A percentile compares a stretch with the other conserved stretches of the same genome.
phyloP scores from a whole-genome alignment of 2,797 vertebrate genomes.

The Fistularia commersonii region DNA sequence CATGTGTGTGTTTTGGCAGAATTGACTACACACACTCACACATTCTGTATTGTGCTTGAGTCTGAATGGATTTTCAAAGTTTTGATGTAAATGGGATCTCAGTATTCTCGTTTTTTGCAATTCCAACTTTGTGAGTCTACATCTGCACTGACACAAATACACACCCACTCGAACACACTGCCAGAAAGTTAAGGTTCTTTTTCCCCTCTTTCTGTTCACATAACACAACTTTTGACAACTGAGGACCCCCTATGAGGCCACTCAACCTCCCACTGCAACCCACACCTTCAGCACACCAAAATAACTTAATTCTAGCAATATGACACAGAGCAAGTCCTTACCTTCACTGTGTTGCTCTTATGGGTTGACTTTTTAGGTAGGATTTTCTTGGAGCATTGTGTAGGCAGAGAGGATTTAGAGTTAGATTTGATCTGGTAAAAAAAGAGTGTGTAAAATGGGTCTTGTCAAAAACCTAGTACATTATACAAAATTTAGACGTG shows the following conservation, averaged over 20 bases:
- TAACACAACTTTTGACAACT: conserved; percentile 4
- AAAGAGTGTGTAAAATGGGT: neutral
- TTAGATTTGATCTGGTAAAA: neutral
- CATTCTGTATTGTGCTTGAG: neutral
- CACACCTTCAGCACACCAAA: neutral
- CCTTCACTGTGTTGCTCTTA: neutral
- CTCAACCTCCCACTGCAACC: neutral
- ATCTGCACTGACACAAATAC: neutral
- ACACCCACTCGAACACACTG: neutral
- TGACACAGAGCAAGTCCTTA: neutral
- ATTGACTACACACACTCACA: neutral
- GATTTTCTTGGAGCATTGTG: no score
- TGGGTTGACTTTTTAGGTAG: neutral
- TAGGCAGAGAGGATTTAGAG: neutral
- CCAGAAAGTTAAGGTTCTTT: neutral
- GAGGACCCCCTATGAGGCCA: conserved; percentile 3
- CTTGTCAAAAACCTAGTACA: neutral
- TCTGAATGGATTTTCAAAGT: neutral
- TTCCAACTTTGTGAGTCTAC: no score
- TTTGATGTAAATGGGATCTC: neutral
- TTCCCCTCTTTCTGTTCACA: neutral
- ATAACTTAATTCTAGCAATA: neutral
- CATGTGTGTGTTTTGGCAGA: neutral
- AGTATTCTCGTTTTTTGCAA: neutral
- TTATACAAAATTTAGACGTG: no score